Percentiles rank a stretch among this genome's conserved stretches.
These are phyloP conservation scores for Artibeus lituratus DNA, from an alignment of 2,797 vertebrate genomes.

Conservation along the genomic window DNA sequence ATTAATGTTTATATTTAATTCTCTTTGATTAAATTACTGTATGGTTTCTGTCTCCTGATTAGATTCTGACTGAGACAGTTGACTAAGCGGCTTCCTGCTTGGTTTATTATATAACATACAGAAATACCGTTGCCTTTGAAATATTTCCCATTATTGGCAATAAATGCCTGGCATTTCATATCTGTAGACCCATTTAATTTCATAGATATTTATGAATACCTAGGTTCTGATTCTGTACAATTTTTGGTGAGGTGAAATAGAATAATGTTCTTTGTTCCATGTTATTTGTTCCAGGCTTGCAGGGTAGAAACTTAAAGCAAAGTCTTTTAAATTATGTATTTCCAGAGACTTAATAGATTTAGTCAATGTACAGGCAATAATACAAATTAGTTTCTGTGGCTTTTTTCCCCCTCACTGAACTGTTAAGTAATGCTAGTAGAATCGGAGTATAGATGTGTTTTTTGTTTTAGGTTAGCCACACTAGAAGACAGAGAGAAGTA, in stretches of 20 bases:
- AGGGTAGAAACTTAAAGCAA: not conserved
- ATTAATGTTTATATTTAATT: not conserved
- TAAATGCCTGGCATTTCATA: not conserved
- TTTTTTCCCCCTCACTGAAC: not conserved
- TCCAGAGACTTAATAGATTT: not conserved
- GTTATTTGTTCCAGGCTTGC: not conserved
- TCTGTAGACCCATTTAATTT: not conserved
- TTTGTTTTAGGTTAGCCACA: not conserved
- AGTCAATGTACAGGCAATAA: not conserved
- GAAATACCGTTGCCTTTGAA: not conserved
- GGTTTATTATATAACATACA: not conserved
- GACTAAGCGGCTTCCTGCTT: not conserved
- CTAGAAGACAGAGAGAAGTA: not conserved
- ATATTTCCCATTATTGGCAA: not conserved
- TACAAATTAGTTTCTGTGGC: not conserved
- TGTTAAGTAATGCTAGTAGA: not conserved
- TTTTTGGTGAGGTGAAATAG: not conserved
- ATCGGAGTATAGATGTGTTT: not conserved
- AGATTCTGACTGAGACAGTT: not conserved
- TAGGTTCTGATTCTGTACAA: not conserved
- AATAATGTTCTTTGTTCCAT: not conserved
- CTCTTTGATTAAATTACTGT: not conserved
- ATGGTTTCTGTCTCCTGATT: not conserved
- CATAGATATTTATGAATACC: not conserved
- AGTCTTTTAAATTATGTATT: not conserved